Conservation (phyloP, 1,140 invertebrate genomes). For the Drosophila punjabiensis region DNA sequence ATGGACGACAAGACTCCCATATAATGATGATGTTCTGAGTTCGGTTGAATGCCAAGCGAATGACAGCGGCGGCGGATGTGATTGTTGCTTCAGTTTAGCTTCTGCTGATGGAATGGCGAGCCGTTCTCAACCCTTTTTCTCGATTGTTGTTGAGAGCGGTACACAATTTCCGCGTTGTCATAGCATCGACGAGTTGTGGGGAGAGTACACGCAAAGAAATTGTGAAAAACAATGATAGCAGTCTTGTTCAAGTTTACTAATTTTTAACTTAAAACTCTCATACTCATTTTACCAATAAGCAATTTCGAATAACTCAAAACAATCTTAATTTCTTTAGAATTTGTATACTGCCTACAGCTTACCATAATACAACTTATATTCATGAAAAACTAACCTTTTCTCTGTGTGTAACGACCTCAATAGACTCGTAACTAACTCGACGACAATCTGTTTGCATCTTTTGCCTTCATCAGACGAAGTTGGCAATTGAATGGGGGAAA, state of each 20-base stretch:
- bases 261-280: neutral
- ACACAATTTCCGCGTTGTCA: conserved; percentile 81
- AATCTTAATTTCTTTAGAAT: neutral
- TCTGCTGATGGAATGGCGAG: conserved; percentile 30
- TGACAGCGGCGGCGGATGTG: conserved; percentile 75
- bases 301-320: neutral
- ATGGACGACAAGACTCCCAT: conserved; percentile 44
- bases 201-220: conserved; percentile 13
- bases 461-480: conserved; percentile 30
- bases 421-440: conserved; percentile 66
- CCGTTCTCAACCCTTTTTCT: conserved; percentile 65
- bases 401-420: conserved; percentile 30
- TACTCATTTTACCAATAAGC: no score
- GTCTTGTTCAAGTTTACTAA: neutral
- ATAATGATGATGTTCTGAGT: conserved; percentile 77
- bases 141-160: conserved; percentile 53
- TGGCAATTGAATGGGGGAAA: conserved; percentile 35
- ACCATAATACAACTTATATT: neutral
- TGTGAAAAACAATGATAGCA: neutral
- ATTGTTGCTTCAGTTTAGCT: conserved; percentile 43
- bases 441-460: conserved; percentile 71
- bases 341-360: neutral
- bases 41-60: conserved; percentile 58
- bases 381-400: neutral
- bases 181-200: conserved; percentile 36